Conservation (phyloP, 2,797 vertebrate species). For the Apodemus agrarius region DNA sequence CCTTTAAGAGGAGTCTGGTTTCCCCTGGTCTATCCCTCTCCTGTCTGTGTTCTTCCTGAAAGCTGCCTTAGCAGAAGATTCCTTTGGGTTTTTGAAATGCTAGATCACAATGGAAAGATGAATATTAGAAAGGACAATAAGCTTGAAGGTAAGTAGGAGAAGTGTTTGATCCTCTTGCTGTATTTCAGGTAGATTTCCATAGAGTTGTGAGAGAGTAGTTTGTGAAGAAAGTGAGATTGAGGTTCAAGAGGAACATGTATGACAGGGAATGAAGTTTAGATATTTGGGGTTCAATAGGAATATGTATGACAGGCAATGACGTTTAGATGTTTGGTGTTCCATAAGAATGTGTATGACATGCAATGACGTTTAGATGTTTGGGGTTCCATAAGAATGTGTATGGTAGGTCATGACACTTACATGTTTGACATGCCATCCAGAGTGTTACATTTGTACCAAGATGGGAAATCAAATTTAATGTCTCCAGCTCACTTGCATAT, state of each 20-base stretch:
- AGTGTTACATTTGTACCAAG: neutral
- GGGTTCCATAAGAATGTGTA: too few species aligned
- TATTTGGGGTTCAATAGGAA: too few species aligned
- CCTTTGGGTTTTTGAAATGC: neutral
- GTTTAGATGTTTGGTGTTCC: too few species aligned
- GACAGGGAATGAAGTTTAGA: neutral
- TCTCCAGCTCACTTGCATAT: neutral
- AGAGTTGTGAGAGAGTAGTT: neutral
- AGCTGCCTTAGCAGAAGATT: neutral
- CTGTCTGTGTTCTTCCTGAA: neutral
- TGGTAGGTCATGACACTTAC: too few species aligned
- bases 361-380: neutral
- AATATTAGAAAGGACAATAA: neutral
- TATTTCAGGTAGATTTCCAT: neutral
- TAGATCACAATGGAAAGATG: neutral
- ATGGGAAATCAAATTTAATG: neutral
- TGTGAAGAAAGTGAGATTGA: neutral
- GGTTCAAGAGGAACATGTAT: neutral
- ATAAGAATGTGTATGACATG: neutral
- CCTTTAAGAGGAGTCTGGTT: neutral
- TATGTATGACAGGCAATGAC: neutral
- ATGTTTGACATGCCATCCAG: neutral
- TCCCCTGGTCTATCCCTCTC: neutral
- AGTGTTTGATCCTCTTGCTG: neutral
- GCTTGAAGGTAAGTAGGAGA: neutral